A percentile compares a stretch with the other conserved stretches of the same genome.
These are phyloP conservation scores for Heliconius hermathena DNA, from an alignment of 1,140 invertebrate genomes.

Conservation along the genomic window DNA sequence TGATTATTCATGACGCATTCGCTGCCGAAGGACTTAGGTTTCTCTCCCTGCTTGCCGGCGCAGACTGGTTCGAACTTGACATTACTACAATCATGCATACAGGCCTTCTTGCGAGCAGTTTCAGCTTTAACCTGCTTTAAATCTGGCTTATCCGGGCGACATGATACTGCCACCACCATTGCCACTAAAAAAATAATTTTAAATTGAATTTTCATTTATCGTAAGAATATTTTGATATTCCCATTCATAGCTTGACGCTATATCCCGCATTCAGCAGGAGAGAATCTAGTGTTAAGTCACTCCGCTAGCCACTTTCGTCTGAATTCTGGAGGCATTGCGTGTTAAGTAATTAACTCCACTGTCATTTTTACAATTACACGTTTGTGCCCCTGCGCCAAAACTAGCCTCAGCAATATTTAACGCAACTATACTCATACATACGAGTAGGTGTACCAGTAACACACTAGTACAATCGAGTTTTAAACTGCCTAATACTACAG, in stretches of 20 bases:
- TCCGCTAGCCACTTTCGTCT: too few relatives aligned
- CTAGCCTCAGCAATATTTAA: neutral
- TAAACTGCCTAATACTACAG: neutral
- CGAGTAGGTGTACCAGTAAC: neutral
- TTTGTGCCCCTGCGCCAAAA: too few relatives aligned
- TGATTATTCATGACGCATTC: conserved; percentile 83
- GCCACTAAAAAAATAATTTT: conserved; percentile 47
- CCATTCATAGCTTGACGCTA: too few relatives aligned
- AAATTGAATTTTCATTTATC: neutral
- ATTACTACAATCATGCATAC: conserved; percentile 73
- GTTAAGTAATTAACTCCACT: too few relatives aligned
- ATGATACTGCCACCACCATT: conserved; percentile 60
- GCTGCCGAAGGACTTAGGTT: conserved; percentile 81
- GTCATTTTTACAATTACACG: too few relatives aligned
- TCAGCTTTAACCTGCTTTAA: conserved; percentile 77
- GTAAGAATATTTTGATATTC: neutral
- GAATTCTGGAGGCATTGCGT: too few relatives aligned
- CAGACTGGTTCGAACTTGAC: conserved; percentile 79
- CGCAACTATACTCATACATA: neutral
- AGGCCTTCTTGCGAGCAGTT: conserved; percentile 76
- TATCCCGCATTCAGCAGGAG: too few relatives aligned
- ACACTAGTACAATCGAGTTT: neutral
- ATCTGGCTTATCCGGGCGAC: conserved; percentile 71
- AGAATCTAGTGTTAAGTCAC: too few relatives aligned
- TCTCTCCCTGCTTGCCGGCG: conserved; percentile 79